Conservation (phyloP, 2,113 vertebrate species). For the Prietella phreatophila region DNA sequence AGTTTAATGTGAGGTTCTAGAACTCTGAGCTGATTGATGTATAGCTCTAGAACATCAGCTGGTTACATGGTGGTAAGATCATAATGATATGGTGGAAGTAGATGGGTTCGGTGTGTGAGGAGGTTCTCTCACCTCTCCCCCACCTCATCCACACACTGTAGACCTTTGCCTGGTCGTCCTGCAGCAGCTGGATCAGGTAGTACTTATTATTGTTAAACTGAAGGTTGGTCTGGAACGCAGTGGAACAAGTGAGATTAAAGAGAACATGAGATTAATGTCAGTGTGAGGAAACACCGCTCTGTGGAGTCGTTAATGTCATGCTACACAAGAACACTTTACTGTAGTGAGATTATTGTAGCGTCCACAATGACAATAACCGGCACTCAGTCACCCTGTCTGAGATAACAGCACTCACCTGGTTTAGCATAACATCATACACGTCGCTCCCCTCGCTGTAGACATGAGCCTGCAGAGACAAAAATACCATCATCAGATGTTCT, state of each 20-base stretch:
- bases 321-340: not conserved
- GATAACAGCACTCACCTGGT: slow-evolving; percentile 76
- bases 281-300: not conserved
- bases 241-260: not conserved
- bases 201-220: slow-evolving; percentile 93
- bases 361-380: not conserved
- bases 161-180: slow-evolving; percentile 73
- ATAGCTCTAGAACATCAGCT: not conserved
- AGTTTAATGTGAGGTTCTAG: not conserved
- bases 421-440: slow-evolving; percentile 85
- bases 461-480: slow-evolving; percentile 72
- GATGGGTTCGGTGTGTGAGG: not conserved
- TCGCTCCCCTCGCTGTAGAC: slow-evolving; percentile 80
- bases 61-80: not conserved
- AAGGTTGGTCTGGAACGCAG: slow-evolving; percentile 79
- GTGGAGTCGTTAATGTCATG: not conserved
- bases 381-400: not conserved
- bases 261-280: not conserved
- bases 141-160: slow-evolving; percentile 90
- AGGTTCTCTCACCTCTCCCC: slow-evolving; percentile 77
- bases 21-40: not conserved
- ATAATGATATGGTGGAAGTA: not conserved
- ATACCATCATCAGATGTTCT: not conserved
- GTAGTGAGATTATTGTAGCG: not conserved
- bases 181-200: slow-evolving; percentile 86